phyloP scores from a whole-genome alignment of 1,140 invertebrate genomes.

The Drosophila paulistorum region DNA sequence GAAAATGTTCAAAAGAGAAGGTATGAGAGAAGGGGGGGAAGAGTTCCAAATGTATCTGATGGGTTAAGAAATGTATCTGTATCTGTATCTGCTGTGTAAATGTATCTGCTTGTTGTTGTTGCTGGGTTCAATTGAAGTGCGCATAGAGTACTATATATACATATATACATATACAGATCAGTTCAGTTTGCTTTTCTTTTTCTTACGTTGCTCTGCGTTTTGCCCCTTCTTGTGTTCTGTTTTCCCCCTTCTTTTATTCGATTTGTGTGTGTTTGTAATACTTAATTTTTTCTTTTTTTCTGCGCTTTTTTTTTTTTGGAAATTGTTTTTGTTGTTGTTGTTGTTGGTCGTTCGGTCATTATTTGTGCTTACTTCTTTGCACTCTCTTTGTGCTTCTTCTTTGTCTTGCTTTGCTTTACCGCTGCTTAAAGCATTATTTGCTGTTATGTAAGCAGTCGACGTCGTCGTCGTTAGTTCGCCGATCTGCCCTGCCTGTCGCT shows the following conservation, averaged over 20 bases:
- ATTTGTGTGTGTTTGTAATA: constrained; percentile 10
- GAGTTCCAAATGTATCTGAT: constrained; percentile 30
- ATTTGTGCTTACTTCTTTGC: constrained; percentile 64
- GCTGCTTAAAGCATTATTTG: constrained; percentile 80
- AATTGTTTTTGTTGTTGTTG: constrained; percentile 49
- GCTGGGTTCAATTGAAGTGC: constrained; percentile 55
- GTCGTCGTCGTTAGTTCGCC: constrained; percentile 9
- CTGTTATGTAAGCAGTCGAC: constrained; percentile 75
- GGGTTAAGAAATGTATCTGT: constrained; percentile 24
- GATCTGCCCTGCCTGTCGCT: neutral
- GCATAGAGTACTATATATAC: constrained; percentile 28
- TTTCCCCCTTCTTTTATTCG: constrained; percentile 24
- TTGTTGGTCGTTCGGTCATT: constrained; percentile 41
- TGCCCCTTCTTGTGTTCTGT: constrained; percentile 59
- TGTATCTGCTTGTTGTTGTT: constrained; percentile 34
- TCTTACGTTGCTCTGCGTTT: constrained; percentile 45
- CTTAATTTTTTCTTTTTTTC: constrained; percentile 15
- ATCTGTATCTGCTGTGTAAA: constrained; percentile 40
- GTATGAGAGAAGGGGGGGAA: neutral
- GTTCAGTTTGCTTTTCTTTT: constrained; percentile 30
- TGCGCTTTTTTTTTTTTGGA: constrained; percentile 50
- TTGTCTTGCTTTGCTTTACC: constrained; percentile 67
- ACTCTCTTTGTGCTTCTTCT: constrained; percentile 23
- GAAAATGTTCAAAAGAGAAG: neutral
- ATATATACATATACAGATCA: constrained; percentile 33